Conservation (phyloP, 2,888 invertebrate species). For the Micoletzkya japonica region DNA sequence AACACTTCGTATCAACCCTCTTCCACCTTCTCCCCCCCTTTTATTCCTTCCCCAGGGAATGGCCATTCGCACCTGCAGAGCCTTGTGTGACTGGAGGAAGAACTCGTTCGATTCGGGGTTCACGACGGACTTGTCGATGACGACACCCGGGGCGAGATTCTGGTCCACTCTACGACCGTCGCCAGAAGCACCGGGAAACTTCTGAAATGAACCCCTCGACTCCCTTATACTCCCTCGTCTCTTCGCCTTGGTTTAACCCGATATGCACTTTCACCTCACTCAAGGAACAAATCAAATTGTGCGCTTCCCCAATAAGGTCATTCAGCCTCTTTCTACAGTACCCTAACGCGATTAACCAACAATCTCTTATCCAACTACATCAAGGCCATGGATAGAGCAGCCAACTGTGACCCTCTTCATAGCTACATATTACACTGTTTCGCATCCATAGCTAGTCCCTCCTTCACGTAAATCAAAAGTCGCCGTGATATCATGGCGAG, state of each 20-base stretch:
- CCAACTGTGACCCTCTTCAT: no score
- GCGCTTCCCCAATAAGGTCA: no score
- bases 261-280: no score
- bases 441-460: no score
- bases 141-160: slow-evolving; percentile 14
- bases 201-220: slow-evolving; percentile 3
- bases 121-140: slow-evolving; percentile 15
- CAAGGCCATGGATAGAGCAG: neutral
- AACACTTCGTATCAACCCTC: neutral
- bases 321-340: no score
- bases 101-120: slow-evolving; percentile 25
- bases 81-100: slow-evolving; percentile 25
- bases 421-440: no score
- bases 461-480: no score
- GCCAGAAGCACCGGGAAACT: slow-evolving; percentile 12
- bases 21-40: neutral
- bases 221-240: no score
- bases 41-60: neutral
- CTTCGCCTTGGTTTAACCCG: no score
- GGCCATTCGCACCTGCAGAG: slow-evolving; percentile 10
- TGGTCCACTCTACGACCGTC: slow-evolving; percentile 1
- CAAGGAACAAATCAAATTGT: no score
- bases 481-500: no score
- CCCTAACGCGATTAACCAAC: no score
- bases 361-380: neutral